Percentiles rank a stretch among this genome's conserved stretches.
These are phyloP conservation scores for Amblyteles armatorius DNA, from an alignment of 2,888 invertebrate genomes.

Conservation along the genomic window DNA sequence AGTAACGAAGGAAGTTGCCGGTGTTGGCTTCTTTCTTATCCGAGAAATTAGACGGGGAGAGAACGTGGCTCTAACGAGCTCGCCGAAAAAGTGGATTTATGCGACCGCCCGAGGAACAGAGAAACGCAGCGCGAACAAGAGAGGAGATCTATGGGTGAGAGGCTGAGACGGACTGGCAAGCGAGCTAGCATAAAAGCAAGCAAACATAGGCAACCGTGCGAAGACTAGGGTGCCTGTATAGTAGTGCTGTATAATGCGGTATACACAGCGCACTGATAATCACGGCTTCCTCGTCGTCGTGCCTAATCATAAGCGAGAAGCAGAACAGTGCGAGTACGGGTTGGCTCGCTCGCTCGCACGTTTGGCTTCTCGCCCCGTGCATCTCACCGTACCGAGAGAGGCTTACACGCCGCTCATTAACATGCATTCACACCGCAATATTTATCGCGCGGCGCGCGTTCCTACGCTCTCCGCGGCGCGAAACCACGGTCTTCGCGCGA, in stretches of 20 bases:
- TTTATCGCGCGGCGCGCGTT: constrained; percentile 73
- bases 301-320: constrained; percentile 75
- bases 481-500: constrained; percentile 23
- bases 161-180: constrained; percentile 48
- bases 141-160: constrained; percentile 57
- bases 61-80: constrained; percentile 68
- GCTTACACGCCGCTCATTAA: constrained; percentile 79
- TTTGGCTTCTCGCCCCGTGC: constrained; percentile 24
- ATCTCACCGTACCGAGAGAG: constrained; percentile 41
- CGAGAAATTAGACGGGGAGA: constrained; percentile 63
- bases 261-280: constrained; percentile 57
- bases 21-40: constrained; percentile 62
- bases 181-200: constrained; percentile 18
- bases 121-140: constrained; percentile 40
- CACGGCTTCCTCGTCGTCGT: constrained; percentile 69
- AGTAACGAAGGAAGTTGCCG: constrained; percentile 64
- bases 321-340: constrained; percentile 61
- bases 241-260: constrained; percentile 22
- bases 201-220: constrained; percentile 42
- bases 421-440: constrained; percentile 82
- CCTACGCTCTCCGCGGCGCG: constrained; percentile 30
- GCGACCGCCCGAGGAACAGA: constrained; percentile 53
- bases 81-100: constrained; percentile 72
- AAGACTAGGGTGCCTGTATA: constrained; percentile 46
- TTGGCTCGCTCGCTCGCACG: constrained; percentile 52